A percentile compares a stretch with the other conserved stretches of the same genome.
Evolutionary conservation across 2,113 vertebrate species (phyloP).

Genomic region (Tylochromis polylepis): DNA sequence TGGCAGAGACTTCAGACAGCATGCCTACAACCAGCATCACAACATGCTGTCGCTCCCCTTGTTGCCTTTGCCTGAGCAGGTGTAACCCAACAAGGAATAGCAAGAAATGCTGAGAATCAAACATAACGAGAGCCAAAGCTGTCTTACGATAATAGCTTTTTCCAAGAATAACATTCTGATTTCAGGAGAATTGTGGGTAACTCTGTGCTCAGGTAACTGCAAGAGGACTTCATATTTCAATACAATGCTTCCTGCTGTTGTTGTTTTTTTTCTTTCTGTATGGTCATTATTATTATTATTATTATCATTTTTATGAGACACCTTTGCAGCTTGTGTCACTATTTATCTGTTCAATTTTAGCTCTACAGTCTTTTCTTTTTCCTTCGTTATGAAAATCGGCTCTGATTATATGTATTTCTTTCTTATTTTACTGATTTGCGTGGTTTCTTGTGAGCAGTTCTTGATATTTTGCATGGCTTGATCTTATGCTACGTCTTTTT

Average conservation of each 20-base stretch:
- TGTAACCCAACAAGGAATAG: background rate
- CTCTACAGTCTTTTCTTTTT: conserved; percentile 43
- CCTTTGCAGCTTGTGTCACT: conserved; percentile 68
- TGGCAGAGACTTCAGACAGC: conserved; percentile 85
- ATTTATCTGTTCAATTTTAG: conserved; percentile 64
- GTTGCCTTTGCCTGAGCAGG: conserved; percentile 76
- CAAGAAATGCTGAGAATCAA: background rate
- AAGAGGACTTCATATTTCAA: conserved; percentile 67
- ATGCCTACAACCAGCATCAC: conserved; percentile 81
- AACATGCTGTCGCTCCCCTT: conserved; percentile 72
- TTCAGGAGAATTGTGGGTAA: background rate
- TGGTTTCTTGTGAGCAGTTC: conserved; percentile 42
- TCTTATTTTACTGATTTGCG: conserved; percentile 28
- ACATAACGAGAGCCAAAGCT: background rate
- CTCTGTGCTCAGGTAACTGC: conserved; percentile 71
- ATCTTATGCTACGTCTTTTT: conserved; percentile 12
- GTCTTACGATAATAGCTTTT: background rate
- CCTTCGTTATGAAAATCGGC: conserved; percentile 28
- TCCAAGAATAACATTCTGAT: background rate
- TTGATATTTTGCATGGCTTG: conserved; percentile 67
- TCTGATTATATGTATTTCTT: conserved; percentile 35
- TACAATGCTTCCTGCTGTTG: conserved; percentile 66
- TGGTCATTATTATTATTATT: conserved; percentile 45
- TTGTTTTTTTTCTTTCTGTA: conserved; percentile 43
- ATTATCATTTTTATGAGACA: conserved; percentile 35